Evolutionary conservation across 2,113 vertebrate genomes (phyloP).

Genomic region (Gorsachius goisagi): DNA sequence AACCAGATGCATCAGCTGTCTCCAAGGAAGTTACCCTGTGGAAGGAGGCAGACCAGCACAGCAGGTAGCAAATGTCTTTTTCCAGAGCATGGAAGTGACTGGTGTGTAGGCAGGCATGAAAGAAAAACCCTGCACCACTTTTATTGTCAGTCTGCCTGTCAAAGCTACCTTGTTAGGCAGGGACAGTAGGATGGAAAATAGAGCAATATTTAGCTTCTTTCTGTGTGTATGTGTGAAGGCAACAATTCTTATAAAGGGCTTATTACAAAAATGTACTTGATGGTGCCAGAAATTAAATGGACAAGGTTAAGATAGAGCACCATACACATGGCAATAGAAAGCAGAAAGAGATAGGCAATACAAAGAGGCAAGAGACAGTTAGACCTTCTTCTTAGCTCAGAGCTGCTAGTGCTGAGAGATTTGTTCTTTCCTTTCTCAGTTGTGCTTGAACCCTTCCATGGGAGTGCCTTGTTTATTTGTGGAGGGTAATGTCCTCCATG

Average conservation of each 20-base stretch:
- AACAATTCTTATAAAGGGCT: neutral
- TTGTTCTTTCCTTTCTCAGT: neutral
- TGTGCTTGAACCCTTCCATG: neutral
- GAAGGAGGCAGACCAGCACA: constrained; percentile 5
- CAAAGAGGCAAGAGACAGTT: neutral
- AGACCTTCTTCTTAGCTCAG: neutral
- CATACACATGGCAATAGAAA: neutral
- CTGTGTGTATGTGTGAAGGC: neutral
- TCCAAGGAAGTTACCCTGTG: neutral
- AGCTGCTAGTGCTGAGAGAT: neutral
- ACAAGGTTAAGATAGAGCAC: neutral
- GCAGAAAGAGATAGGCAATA: neutral
- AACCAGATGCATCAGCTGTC: neutral
- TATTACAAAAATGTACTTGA: neutral
- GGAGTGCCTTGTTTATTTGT: neutral
- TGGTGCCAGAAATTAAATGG: neutral
- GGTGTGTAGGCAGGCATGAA: constrained; percentile 36
- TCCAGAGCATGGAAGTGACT: neutral
- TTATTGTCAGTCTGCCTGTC: neutral
- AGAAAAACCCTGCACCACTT: neutral
- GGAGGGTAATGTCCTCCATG: neutral
- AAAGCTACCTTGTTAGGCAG: neutral
- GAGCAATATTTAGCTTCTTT: neutral
- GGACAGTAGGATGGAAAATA: neutral
- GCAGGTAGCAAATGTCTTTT: constrained; percentile 25